These are phyloP conservation scores for Dicentrarchus labrax DNA, from an alignment of 2,113 vertebrate species.

Conservation along the genomic window DNA sequence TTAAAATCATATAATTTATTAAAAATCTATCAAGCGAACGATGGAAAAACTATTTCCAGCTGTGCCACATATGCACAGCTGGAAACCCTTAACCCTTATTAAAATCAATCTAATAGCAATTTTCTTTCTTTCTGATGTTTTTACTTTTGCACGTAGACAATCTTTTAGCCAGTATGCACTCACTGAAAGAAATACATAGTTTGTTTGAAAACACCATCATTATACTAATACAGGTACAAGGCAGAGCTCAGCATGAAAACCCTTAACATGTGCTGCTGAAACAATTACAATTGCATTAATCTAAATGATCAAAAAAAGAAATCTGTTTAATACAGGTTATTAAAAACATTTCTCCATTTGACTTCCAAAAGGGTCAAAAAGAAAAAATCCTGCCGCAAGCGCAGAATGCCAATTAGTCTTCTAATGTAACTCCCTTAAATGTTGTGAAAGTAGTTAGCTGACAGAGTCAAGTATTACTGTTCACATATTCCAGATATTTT, in stretches of 20 bases:
- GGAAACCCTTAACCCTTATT: not conserved
- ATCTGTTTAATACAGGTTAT: not conserved
- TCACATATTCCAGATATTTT: constrained; percentile 53
- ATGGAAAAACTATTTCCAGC: constrained; percentile 19
- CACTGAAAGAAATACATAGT: not conserved
- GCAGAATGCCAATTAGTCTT: constrained; percentile 9
- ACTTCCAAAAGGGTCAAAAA: constrained; percentile 22
- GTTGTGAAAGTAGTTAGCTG: constrained; percentile 39
- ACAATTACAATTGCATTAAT: constrained; percentile 19
- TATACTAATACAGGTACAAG: not conserved
- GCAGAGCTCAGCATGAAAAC: constrained; percentile 11
- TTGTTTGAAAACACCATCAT: constrained; percentile 5
- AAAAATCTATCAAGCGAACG: constrained; percentile 37
- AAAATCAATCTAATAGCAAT: not conserved
- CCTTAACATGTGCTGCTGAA: not conserved
- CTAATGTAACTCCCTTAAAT: constrained; percentile 7
- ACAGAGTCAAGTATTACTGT: constrained; percentile 33
- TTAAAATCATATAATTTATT: constrained; percentile 45
- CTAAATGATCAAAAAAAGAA: not conserved
- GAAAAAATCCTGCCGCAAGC: not conserved
- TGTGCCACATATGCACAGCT: constrained; percentile 16
- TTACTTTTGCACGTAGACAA: not conserved
- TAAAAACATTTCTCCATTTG: not conserved
- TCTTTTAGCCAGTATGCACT: not conserved
- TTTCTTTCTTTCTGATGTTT: constrained; percentile 8